Conservation (phyloP, 1,140 invertebrate species). For the Lordiphosa stackelbergi region DNA sequence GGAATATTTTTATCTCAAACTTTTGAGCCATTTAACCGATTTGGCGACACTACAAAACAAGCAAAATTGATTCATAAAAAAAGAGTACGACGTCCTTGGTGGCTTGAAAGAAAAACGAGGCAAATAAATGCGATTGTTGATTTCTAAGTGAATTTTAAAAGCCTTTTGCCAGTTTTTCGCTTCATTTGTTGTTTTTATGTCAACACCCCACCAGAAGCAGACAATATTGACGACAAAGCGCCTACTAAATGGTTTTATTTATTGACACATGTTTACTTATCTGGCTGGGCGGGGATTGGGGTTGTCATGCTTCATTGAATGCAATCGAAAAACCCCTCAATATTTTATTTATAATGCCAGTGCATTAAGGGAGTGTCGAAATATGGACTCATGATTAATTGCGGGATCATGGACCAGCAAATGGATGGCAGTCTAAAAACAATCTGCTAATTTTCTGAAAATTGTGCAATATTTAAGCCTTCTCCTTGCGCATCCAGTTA, state of each 20-base stretch:
- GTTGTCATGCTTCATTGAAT: slow-evolving; percentile 68
- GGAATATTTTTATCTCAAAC: slow-evolving; percentile 51
- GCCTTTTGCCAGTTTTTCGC: slow-evolving; percentile 70
- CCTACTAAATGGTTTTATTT: slow-evolving; percentile 71
- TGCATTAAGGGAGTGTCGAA: slow-evolving; percentile 8
- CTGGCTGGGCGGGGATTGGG: slow-evolving; percentile 30
- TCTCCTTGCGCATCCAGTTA: no score
- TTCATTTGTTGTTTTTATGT: slow-evolving; percentile 70
- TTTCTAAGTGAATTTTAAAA: slow-evolving; percentile 75
- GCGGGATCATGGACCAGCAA: slow-evolving; percentile 14
- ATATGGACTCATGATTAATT: slow-evolving; percentile 38
- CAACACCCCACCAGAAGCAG: slow-evolving; percentile 11
- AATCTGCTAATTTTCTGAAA: background rate
- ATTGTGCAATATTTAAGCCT: no score
- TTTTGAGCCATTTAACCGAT: slow-evolving; percentile 73
- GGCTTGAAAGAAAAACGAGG: background rate
- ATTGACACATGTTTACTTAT: slow-evolving; percentile 72
- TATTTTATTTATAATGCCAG: slow-evolving; percentile 4
- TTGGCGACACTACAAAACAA: slow-evolving; percentile 45
- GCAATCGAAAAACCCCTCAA: slow-evolving; percentile 3
- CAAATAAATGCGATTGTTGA: slow-evolving; percentile 44
- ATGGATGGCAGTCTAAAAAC: slow-evolving; percentile 18
- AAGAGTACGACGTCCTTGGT: background rate
- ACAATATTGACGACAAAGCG: slow-evolving; percentile 31
- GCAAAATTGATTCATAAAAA: slow-evolving; percentile 67